Conservation (phyloP, 2,113 vertebrate species). For the Circaetus cinerascens region DNA sequence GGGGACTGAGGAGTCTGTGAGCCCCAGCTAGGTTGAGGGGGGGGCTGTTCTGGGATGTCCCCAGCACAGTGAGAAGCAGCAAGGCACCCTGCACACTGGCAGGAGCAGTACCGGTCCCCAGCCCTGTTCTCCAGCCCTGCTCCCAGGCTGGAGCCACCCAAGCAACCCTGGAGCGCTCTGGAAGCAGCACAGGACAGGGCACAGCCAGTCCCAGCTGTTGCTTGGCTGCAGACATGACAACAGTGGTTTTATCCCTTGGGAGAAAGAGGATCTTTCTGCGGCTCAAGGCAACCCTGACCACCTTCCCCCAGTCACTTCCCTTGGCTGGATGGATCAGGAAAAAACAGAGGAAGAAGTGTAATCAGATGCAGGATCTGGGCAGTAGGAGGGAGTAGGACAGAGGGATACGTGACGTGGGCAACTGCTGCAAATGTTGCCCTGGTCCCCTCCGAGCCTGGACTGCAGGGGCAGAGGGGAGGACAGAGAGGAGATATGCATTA, state of each 20-base stretch:
- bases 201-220: neutral
- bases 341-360: neutral
- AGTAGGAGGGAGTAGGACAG: neutral
- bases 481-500: too few relatives aligned
- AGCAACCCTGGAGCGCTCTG: neutral
- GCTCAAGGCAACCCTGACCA: neutral
- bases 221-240: neutral
- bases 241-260: neutral
- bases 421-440: accelerated
- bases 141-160: neutral
- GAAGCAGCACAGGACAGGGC: neutral
- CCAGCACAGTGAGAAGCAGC: neutral
- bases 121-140: neutral
- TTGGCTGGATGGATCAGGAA: neutral
- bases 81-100: neutral
- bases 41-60: neutral
- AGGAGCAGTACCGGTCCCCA: neutral
- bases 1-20: neutral
- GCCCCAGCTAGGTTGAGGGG: neutral
- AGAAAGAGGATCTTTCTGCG: neutral
- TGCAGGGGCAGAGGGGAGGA: accelerated
- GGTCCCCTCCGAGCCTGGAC: neutral
- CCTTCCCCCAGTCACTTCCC: neutral
- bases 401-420: accelerated
- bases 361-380: accelerated